A percentile compares a stretch with the other conserved stretches of the same genome.
These are phyloP conservation scores for Tichodroma muraria DNA, from an alignment of 2,113 vertebrate species.

Conservation along the genomic window DNA sequence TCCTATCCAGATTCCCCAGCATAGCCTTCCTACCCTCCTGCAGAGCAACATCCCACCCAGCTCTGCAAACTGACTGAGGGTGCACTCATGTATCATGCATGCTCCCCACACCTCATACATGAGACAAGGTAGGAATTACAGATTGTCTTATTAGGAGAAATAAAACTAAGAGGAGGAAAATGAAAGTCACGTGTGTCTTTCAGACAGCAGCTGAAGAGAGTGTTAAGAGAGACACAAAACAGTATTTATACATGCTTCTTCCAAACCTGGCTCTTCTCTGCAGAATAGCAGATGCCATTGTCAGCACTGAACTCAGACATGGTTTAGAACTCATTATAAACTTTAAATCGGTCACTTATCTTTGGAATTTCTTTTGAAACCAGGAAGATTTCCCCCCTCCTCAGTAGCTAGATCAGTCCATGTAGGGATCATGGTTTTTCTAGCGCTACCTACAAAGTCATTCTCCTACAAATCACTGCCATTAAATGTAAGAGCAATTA, in stretches of 20 bases:
- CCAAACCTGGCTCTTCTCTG: not conserved
- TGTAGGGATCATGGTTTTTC: not conserved
- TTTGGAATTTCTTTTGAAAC: not conserved
- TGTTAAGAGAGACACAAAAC: not conserved
- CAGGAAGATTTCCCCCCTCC: not conserved
- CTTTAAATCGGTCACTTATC: not conserved
- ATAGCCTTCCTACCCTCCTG: not conserved
- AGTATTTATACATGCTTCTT: not conserved
- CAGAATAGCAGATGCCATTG: not conserved
- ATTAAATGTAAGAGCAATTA: not conserved
- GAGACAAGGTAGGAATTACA: not conserved
- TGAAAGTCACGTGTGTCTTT: not conserved
- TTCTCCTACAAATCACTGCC: not conserved
- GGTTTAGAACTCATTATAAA: not conserved
- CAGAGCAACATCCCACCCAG: not conserved
- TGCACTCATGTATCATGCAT: not conserved
- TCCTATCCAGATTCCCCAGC: too few relatives aligned
- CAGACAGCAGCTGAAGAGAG: not conserved
- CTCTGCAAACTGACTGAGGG: not conserved
- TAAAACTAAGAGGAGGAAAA: not conserved
- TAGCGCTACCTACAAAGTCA: not conserved
- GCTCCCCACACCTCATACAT: not conserved
- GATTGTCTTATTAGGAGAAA: not conserved
- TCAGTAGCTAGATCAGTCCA: not conserved
- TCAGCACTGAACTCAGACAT: not conserved